phyloP scores from a whole-genome alignment of 1,140 invertebrate genomes.

The Phymorhynchus buccinoides region DNA sequence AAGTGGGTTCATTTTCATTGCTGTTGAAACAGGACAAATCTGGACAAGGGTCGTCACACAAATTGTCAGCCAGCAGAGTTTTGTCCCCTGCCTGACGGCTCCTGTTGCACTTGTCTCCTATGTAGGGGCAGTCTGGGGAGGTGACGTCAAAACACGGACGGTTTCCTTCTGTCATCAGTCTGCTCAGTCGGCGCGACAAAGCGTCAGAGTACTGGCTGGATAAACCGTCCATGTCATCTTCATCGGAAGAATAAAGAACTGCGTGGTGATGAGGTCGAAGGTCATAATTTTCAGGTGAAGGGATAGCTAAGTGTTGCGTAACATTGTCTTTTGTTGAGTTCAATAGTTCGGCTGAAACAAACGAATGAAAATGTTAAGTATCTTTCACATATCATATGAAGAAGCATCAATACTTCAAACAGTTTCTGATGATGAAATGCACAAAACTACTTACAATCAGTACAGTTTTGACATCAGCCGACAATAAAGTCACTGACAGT shows the following conservation, averaged over 20 bases:
- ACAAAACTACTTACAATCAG: too few species aligned
- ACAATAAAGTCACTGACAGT: too few species aligned
- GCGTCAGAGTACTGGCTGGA: conserved; percentile 10
- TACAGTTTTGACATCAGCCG: too few species aligned
- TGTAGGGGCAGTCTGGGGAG: conserved; percentile 38
- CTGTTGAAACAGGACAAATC: not conserved
- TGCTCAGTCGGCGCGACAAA: conserved; percentile 19
- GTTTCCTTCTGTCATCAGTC: conserved; percentile 12
- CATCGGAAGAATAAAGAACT: conserved; percentile 20
- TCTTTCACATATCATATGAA: too few species aligned
- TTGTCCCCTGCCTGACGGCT: not conserved
- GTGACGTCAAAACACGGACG: conserved; percentile 38
- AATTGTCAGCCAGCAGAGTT: conserved; percentile 17
- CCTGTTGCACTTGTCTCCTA: not conserved
- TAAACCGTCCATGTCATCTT: conserved; percentile 16
- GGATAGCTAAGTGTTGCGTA: not conserved
- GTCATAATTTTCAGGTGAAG: not conserved
- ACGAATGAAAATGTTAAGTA: too few species aligned
- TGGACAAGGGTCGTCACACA: not conserved
- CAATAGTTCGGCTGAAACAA: not conserved
- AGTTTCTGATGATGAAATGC: too few species aligned
- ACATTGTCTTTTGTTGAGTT: not conserved
- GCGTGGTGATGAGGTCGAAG: not conserved
- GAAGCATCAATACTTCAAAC: too few species aligned
- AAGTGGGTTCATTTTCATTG: not conserved